These are phyloP conservation scores for Prunella himalayana DNA, from an alignment of 2,113 vertebrate species.

Conservation along the genomic window DNA sequence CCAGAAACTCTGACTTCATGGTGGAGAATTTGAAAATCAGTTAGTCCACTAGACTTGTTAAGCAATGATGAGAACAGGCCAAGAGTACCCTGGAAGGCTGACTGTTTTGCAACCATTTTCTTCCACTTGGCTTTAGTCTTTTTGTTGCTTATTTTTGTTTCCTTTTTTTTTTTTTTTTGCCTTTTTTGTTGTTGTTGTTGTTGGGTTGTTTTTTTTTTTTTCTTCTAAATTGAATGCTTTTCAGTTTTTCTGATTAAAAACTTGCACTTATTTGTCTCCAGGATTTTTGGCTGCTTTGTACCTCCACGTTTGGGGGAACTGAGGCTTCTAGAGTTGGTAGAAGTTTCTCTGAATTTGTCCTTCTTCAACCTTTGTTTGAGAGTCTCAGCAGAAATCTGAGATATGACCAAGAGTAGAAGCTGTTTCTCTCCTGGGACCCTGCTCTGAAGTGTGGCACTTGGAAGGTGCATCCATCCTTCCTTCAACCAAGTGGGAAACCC, in stretches of 20 bases:
- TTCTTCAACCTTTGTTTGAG: background rate
- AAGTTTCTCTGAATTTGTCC: background rate
- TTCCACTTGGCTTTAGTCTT: background rate
- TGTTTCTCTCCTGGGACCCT: background rate
- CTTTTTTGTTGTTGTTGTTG: fast-evolving
- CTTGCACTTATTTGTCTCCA: background rate
- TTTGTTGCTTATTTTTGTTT: too few relatives aligned
- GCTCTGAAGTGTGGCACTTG: background rate
- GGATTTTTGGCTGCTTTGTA: background rate
- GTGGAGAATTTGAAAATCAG: background rate
- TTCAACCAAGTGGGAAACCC: background rate
- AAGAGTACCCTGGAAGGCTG: background rate
- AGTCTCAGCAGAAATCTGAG: background rate
- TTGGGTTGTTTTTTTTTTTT: too few relatives aligned
- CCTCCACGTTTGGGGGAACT: background rate
- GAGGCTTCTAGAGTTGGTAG: background rate
- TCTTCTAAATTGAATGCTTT: background rate
- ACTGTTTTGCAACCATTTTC: background rate
- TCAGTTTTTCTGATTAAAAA: background rate
- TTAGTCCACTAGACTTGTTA: background rate
- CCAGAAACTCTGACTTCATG: background rate
- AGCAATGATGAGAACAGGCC: background rate
- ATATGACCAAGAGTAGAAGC: background rate
- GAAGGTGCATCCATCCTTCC: background rate
- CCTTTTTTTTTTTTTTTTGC: background rate